A percentile compares a stretch with the other conserved stretches of the same genome.
Conservation (phyloP, 1,140 invertebrate species). For the Hylaeus anthracinus region DNA sequence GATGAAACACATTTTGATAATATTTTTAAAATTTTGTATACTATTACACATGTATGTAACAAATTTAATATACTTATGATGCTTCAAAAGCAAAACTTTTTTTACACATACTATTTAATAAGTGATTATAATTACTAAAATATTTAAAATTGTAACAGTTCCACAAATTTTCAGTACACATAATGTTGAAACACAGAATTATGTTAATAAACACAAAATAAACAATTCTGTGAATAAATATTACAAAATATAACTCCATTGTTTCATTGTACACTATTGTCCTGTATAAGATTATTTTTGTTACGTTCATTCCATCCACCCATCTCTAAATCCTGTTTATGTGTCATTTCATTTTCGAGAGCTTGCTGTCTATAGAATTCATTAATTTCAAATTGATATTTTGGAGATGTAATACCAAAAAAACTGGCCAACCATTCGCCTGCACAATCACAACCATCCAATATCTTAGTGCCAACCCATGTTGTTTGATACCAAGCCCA, state of each 20-base stretch:
- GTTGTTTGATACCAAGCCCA: slow-evolving; percentile 88
- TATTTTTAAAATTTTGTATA: slow-evolving; percentile 21
- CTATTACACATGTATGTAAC: slow-evolving; percentile 10
- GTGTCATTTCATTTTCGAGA: slow-evolving; percentile 80
- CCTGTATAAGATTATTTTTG: slow-evolving; percentile 58
- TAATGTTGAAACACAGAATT: background rate
- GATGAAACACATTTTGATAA: background rate
- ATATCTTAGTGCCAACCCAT: slow-evolving; percentile 83
- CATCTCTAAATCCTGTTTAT: slow-evolving; percentile 82
- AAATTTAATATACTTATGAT: background rate
- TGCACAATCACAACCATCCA: slow-evolving; percentile 90
- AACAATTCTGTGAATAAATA: slow-evolving; percentile 16
- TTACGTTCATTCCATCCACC: slow-evolving; percentile 74
- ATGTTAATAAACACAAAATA: slow-evolving; percentile 5
- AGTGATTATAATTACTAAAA: background rate
- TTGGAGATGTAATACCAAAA: slow-evolving; percentile 94
- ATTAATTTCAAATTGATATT: slow-evolving; percentile 94
- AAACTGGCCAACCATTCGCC: slow-evolving; percentile 92
- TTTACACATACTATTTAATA: background rate
- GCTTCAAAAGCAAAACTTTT: background rate
- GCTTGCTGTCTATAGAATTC: slow-evolving; percentile 86
- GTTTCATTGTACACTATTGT: background rate
- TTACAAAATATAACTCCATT: background rate
- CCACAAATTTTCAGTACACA: background rate
- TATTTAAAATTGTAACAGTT: slow-evolving; percentile 2